Conservation (phyloP, 2,113 vertebrate species). For the Felis catus region F.catus_Fca126_mat1.0 CM031425.1:34039001-34039500, state of each 20-base stretch:
- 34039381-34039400: not conserved
- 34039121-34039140: not conserved
- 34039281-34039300: not conserved
- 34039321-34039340: not conserved
- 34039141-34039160: not conserved
- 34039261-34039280: not conserved
- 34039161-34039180: not conserved
- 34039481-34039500: not conserved
- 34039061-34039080: constrained; percentile 81
- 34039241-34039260: too few species aligned
- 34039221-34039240: not conserved
- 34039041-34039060: constrained; percentile 76
- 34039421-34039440: not conserved
- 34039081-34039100: constrained; percentile 60
- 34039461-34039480: not conserved
- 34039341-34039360: not conserved
- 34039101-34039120: constrained; percentile 73
- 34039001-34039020: constrained; percentile 50
- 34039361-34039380: fast-evolving
- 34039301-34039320: not conserved
- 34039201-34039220: not conserved
- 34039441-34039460: not conserved
- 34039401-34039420: not conserved
- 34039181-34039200: not conserved
- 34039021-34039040: constrained; percentile 74